Conservation (phyloP, 1,140 invertebrate genomes). For the Leptoteleia sp. region DNA sequence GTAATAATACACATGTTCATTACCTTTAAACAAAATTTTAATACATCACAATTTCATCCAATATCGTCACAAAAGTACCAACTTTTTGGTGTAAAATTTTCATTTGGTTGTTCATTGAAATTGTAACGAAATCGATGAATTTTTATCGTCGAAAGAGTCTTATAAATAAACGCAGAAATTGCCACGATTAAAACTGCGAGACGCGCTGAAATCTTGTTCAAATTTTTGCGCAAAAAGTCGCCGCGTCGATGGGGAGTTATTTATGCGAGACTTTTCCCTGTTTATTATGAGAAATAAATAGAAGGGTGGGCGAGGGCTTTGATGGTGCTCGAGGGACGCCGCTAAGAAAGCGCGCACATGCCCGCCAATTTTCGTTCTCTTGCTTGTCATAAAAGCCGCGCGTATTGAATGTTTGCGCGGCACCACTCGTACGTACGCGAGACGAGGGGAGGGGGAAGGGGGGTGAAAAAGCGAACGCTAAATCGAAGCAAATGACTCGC, state of each 20-base stretch:
- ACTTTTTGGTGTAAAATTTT: too few species aligned
- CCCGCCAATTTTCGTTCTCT: slow-evolving; percentile 46
- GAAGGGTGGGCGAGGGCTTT: slow-evolving; percentile 33
- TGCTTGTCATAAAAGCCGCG: slow-evolving; percentile 51
- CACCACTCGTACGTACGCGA: slow-evolving; percentile 15
- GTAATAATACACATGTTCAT: too few species aligned
- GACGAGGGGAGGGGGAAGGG: slow-evolving; percentile 8
- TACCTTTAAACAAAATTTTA: too few species aligned
- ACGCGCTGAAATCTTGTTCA: too few species aligned
- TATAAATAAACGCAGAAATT: too few species aligned
- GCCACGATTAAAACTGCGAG: too few species aligned
- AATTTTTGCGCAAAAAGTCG: too few species aligned
- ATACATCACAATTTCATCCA: too few species aligned
- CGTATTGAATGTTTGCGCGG: slow-evolving; percentile 45
- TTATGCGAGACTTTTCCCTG: slow-evolving; percentile 39
- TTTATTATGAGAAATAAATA: slow-evolving; percentile 52
- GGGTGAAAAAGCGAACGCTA: slow-evolving; percentile 58
- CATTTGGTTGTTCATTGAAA: too few species aligned
- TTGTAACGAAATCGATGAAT: too few species aligned
- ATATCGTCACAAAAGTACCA: too few species aligned
- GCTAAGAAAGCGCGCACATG: slow-evolving; percentile 41
- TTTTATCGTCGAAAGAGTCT: too few species aligned
- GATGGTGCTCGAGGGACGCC: slow-evolving; percentile 35
- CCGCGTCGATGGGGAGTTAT: slow-evolving; percentile 23
- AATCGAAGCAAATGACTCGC: slow-evolving; percentile 62